A percentile compares a stretch with the other conserved stretches of the same genome.
These are phyloP conservation scores for Serranus cabrilla DNA, from an alignment of 2,797 vertebrate genomes.

Conservation along the genomic window DNA sequence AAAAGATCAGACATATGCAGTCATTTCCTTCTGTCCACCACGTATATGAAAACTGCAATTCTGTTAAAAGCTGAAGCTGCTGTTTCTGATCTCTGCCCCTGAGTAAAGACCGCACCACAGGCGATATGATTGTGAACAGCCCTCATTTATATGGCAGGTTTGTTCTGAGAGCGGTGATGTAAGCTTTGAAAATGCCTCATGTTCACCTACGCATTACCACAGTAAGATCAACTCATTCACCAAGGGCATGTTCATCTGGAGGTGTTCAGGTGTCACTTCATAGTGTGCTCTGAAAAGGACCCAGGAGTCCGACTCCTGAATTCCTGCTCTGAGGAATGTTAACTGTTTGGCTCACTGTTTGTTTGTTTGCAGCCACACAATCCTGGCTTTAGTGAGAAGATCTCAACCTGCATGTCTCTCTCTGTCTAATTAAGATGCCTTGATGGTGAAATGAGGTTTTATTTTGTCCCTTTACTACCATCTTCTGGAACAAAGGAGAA, in stretches of 20 bases:
- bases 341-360: no score
- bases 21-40: not conserved
- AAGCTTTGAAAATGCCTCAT: not conserved
- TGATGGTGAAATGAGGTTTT: not conserved
- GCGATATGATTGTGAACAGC: no score
- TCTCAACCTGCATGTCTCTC: not conserved
- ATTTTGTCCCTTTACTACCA: conserved; percentile 20
- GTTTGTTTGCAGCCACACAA: not conserved
- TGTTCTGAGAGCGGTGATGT: not conserved
- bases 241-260: no score
- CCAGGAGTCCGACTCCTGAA: no score
- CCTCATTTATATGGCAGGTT: not conserved
- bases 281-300: no score
- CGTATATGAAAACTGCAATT: not conserved
- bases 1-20: not conserved
- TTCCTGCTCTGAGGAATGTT: no score
- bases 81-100: not conserved
- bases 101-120: no score
- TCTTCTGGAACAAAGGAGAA: conserved; percentile 17
- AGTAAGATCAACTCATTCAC: no score
- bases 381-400: not conserved
- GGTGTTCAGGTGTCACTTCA: no score
- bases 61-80: not conserved
- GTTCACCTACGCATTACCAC: no score
- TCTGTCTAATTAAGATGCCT: not conserved